Conservation (phyloP, 2,888 invertebrate species). For the Gortyna flavago region DNA sequence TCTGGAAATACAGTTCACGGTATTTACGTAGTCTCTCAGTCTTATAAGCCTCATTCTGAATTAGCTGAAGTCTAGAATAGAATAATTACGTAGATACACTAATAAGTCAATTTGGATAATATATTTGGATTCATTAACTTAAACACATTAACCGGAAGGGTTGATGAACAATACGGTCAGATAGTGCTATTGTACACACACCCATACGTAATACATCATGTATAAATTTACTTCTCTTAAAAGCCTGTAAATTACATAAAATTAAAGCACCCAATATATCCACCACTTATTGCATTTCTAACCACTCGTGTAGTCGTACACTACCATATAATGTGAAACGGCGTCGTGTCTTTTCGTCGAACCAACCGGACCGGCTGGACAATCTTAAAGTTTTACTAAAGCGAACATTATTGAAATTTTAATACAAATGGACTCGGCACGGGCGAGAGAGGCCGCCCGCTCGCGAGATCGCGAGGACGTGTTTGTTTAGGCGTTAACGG, state of each 20-base stretch:
- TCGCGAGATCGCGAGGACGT: conserved; percentile 83
- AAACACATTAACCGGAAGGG: conserved; percentile 57
- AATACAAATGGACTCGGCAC: conserved; percentile 83
- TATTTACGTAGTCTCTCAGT: conserved; percentile 88
- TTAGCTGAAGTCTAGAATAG: conserved; percentile 78
- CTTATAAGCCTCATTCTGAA: conserved; percentile 86
- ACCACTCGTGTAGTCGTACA: conserved; percentile 75
- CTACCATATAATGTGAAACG: conserved; percentile 69
- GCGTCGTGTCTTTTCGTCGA: conserved; percentile 71
- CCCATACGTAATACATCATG: conserved; percentile 73
- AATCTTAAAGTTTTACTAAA: conserved; percentile 76
- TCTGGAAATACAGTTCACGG: conserved; percentile 87
- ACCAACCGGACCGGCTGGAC: conserved; percentile 74
- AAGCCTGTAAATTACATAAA: conserved; percentile 83
- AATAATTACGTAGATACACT: conserved; percentile 69
- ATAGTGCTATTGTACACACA: conserved; percentile 80
- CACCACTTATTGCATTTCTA: conserved; percentile 81
- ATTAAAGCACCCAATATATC: conserved; percentile 87
- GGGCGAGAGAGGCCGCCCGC: conserved; percentile 75
- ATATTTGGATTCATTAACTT: conserved; percentile 56
- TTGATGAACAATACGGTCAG: conserved; percentile 73
- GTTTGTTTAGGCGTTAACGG: conserved; percentile 83
- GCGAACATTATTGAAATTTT: conserved; percentile 76
- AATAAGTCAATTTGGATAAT: conserved; percentile 60
- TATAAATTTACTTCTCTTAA: conserved; percentile 77